Base-by-base conservation (phyloP, 2,113 vertebrate species). In the Danionella cerebrum region DNA sequence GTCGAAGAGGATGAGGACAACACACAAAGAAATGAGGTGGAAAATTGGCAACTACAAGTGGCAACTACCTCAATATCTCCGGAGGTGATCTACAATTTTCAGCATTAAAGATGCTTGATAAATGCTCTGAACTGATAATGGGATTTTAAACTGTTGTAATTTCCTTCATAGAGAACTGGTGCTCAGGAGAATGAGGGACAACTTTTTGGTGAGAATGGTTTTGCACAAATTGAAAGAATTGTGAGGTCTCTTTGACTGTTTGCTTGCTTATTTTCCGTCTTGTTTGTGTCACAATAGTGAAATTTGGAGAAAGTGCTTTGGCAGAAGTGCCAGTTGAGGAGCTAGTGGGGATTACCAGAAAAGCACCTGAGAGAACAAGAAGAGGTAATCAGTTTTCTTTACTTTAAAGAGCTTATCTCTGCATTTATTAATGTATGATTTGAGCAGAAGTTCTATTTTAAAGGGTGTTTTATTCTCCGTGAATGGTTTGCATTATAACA, bases 181-280 rank as follows among this genome's bases (percentile, higher is more conserved):
- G 7, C 5, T 4, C n/a, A n/a, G n/a, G 45, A 62, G 18, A 60
- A 53, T 7, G 29, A 55, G 33, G 47, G n/a, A 54, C 63, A 73
- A 33, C 55, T 57, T 64, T 45, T 54, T 5, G 83, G 85, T 85
- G 63, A 13, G 64, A n/a, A 22, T 2, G 14, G 48, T 39, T 22
- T 41, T 22, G 42, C 7, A 16, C 13, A 25, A 8, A 27, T 29
- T 3, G 13, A 9, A 6, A n/a, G n/a, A n/a, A n/a, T n/a, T n/a
- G n/a, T n/a, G n/a, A 31, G 29, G 7, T 31, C 29, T 31, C 3
- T 31, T 31, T 31, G 29, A 31, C 7, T 3, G 29, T 31, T 31
- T 31, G 29, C 29, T 4, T 7, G 4, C 7, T 31, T 7, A 31
- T 31, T 31, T 31, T 31, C 7, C 29, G 7, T 31, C 29, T 13